These are phyloP conservation scores for Leptestheria dahalacensis DNA, from an alignment of 1,140 invertebrate species.

Conservation along the genomic window DNA sequence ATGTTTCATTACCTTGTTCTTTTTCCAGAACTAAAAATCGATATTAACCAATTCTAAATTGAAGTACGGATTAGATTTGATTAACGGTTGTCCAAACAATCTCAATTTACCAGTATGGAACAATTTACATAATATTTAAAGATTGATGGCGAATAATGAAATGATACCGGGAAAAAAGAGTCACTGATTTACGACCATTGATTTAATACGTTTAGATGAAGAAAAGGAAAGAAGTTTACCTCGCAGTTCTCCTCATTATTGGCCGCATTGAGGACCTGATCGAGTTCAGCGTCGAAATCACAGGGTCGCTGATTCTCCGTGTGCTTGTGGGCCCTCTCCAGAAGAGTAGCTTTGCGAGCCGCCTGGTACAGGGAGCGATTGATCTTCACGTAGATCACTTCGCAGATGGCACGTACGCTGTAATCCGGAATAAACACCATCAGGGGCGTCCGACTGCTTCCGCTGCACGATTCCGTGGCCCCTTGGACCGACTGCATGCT, in stretches of 20 bases:
- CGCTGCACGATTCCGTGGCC: background rate
- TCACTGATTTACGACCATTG: too few species aligned
- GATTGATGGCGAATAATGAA: too few species aligned
- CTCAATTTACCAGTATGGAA: too few species aligned
- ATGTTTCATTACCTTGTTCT: too few species aligned
- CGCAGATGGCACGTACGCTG: conserved; percentile 43
- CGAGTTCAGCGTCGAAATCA: conserved; percentile 1
- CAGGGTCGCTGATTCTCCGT: background rate
- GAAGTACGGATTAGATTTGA: too few species aligned
- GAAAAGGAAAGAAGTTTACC: background rate
- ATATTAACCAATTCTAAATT: too few species aligned
- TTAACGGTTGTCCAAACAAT: too few species aligned
- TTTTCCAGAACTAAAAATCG: too few species aligned
- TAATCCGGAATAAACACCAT: conserved; percentile 72
- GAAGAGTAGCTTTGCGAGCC: conserved; percentile 62
- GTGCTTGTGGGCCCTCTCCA: conserved; percentile 23
- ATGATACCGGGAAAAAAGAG: too few species aligned
- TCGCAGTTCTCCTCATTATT: background rate
- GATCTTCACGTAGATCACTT: conserved; percentile 49
- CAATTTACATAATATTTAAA: too few species aligned
- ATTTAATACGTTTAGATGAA: background rate
- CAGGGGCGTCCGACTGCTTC: background rate
- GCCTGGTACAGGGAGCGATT: conserved; percentile 68
- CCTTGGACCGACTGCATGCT: conserved; percentile 10
- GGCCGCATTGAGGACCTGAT: background rate